A percentile compares a stretch with the other conserved stretches of the same genome.
These are phyloP conservation scores for Chelonoidis abingdonii DNA, from an alignment of 2,113 vertebrate genomes.

Conservation along the genomic window DNA sequence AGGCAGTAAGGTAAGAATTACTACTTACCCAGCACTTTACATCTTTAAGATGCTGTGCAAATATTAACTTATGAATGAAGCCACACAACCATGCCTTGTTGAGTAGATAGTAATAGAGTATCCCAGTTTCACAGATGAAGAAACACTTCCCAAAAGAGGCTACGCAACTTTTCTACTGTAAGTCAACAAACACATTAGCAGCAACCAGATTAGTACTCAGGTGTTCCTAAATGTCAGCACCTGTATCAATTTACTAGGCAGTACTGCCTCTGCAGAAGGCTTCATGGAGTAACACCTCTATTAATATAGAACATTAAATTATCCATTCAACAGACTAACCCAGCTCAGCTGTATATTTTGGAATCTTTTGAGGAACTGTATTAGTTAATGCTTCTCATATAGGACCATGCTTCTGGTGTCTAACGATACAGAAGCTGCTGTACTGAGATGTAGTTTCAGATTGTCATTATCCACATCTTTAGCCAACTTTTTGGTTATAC, in stretches of 20 bases:
- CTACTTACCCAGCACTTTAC: not conserved
- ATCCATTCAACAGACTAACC: not conserved
- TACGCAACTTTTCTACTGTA: not conserved
- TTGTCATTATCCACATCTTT: conserved; percentile 18
- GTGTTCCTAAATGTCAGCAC: not conserved
- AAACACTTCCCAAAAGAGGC: not conserved
- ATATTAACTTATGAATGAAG: not conserved
- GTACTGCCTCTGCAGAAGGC: not conserved
- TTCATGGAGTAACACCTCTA: not conserved
- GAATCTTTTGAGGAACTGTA: not conserved
- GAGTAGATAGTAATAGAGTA: not conserved
- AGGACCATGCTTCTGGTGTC: not conserved
- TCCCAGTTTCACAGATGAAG: not conserved
- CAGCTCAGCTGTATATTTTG: not conserved
- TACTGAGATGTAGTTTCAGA: not conserved
- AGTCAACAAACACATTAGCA: not conserved
- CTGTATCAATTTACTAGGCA: not conserved
- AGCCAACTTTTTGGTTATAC: conserved; percentile 24
- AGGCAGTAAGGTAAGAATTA: not conserved
- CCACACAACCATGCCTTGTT: not conserved
- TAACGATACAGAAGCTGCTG: conserved; percentile 24
- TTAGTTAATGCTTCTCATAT: not conserved
- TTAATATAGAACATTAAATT: fast-evolving
- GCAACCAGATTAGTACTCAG: not conserved
- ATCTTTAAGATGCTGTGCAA: not conserved